phyloP scores from a whole-genome alignment of 2,888 invertebrate species.

The Pinctada fucata region DNA sequence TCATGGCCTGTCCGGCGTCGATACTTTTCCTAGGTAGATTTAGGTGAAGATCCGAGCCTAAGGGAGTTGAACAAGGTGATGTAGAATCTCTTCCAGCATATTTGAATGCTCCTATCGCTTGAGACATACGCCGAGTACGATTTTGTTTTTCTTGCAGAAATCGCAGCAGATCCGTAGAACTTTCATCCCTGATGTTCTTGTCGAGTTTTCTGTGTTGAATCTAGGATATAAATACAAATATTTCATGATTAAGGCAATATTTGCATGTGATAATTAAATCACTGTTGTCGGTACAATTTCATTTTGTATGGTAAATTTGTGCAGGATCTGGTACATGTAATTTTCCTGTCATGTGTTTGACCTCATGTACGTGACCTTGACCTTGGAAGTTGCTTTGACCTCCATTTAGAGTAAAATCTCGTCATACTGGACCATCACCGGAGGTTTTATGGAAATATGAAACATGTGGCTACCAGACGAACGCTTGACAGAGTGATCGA shows the following conservation, averaged over 20 bases:
- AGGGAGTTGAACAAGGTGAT: slow-evolving; percentile 7
- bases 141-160: slow-evolving; percentile 58
- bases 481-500: too few relatives aligned
- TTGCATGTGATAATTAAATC: too few relatives aligned
- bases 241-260: neutral
- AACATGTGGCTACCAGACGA: too few relatives aligned
- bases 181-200: slow-evolving; percentile 55
- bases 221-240: slow-evolving; percentile 4
- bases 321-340: too few relatives aligned
- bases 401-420: too few relatives aligned
- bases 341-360: too few relatives aligned
- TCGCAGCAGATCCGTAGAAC: slow-evolving; percentile 51
- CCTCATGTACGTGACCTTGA: too few relatives aligned
- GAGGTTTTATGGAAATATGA: too few relatives aligned
- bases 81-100: slow-evolving; percentile 10
- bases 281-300: too few relatives aligned
- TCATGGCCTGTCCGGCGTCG: slow-evolving; percentile 31
- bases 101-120: slow-evolving; percentile 34
- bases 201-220: slow-evolving; percentile 43
- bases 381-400: too few relatives aligned
- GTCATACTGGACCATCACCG: too few relatives aligned
- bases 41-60: slow-evolving; percentile 12
- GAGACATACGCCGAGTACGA: slow-evolving; percentile 52
- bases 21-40: slow-evolving; percentile 19
- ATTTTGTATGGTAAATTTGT: too few relatives aligned